Conservation (phyloP, 2,888 invertebrate genomes). For the Tethea ocularis region DNA sequence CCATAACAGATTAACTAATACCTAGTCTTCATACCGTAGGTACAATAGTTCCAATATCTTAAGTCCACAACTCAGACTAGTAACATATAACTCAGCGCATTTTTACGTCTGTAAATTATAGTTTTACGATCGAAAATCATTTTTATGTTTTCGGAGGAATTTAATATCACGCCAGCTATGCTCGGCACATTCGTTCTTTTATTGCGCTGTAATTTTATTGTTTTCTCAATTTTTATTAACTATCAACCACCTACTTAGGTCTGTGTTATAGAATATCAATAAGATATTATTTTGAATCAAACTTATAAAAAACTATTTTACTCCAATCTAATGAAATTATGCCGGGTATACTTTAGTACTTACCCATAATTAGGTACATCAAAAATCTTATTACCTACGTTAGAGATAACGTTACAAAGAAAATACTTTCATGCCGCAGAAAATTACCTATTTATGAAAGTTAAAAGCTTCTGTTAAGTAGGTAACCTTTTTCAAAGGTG, state of each 20-base stretch:
- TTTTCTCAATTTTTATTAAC: constrained; percentile 84
- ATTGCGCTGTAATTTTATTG: constrained; percentile 83
- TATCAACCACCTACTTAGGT: constrained; percentile 77
- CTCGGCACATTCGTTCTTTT: constrained; percentile 80
- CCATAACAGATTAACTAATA: no score
- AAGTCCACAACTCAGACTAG: constrained; percentile 49
- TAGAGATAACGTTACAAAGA: constrained; percentile 48
- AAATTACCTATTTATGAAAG: constrained; percentile 56
- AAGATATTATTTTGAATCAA: constrained; percentile 49
- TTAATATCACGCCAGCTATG: constrained; percentile 82
- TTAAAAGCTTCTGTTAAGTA: constrained; percentile 55
- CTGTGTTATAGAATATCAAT: constrained; percentile 60
- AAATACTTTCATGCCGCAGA: constrained; percentile 48
- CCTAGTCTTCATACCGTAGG: no score
- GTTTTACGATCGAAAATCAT: constrained; percentile 84
- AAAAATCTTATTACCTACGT: constrained; percentile 24
- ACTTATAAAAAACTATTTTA: neutral
- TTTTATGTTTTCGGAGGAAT: constrained; percentile 83
- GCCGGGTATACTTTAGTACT: no score
- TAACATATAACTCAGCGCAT: constrained; percentile 79
- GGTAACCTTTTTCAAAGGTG: constrained; percentile 64
- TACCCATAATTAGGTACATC: neutral
- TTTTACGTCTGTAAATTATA: constrained; percentile 84
- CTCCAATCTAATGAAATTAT: neutral
- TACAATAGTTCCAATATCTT: constrained; percentile 37